Base-by-base conservation (phyloP, 2,797 vertebrate species). In the Poeciliopsis infans region DNA sequence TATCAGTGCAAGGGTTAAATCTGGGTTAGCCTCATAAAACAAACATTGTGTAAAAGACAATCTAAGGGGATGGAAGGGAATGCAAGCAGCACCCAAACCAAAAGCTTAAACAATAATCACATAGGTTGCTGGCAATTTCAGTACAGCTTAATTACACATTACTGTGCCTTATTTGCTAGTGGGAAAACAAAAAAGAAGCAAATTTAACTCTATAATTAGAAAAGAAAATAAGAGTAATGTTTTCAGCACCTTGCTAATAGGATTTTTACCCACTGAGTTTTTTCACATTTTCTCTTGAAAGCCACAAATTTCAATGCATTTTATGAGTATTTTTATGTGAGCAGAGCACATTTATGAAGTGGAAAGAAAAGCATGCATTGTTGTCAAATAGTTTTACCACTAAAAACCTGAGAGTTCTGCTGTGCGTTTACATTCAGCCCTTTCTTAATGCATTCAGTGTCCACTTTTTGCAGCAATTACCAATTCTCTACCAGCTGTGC, bases 11-110 rank as follows among this genome's bases (percentile, higher is more conserved):
- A 5, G 36, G 81, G 85, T 89, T 74, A 90, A 80, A 89, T 85
- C 77, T 81, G 68, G 88, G 81, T 88, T 80, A 91, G 69, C 28
- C 25, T 79, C 77, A 72, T 76, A 83, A 88, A 88, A 81, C 74
- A 88, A 89, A 88, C 61, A 85, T 80, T 41, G 31, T 23, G 59
- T 61, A 47, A 41, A 79, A 53, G 36, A 89, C 59, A 75, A 46
- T 78, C 15, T 41, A 36, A 76, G 61, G 28, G 41, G 43, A 47
- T 2, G 75, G 33, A 57, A 16, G 36, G n/a, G 59, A 83, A 77
- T 46, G 72, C 61, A 85, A 72, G 61, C 45, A 72, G 72, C 66
- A 66, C 36, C 61, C 41, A 74, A 75, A 80, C 6, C 33, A 33
- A 28, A 10, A 45, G 39, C 20, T 49, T 46, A 25, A 57, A 18